Evolutionary conservation across 2,113 vertebrate genomes (phyloP).

Genomic region (Meleagris gallopavo): DNA sequence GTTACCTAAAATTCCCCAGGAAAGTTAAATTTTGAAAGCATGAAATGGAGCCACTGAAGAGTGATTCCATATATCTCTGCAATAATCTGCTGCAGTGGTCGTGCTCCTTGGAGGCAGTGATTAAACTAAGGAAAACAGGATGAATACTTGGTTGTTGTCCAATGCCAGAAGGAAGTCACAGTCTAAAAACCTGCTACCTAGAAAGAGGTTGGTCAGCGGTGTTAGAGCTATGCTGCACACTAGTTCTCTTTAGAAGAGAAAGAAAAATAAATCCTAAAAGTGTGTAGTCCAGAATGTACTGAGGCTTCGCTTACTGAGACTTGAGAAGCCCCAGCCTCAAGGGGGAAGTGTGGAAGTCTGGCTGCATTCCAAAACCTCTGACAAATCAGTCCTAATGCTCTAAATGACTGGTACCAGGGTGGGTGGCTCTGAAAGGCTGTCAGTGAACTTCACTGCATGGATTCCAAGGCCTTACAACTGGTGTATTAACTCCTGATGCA

Average conservation of each 20-base stretch:
- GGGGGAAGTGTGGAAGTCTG: constrained; percentile 20
- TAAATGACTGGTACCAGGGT: neutral
- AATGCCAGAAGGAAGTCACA: constrained; percentile 56
- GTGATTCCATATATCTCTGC: neutral
- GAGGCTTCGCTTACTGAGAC: neutral
- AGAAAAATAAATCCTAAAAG: constrained; percentile 56
- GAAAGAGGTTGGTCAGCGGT: constrained; percentile 39
- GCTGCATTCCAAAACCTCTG: constrained; percentile 42
- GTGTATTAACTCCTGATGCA: neutral
- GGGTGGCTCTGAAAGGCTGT: neutral
- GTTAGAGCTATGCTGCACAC: constrained; percentile 39
- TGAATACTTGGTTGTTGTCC: constrained; percentile 55
- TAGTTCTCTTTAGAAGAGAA: constrained; percentile 44
- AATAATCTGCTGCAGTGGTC: constrained; percentile 3
- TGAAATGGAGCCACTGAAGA: neutral
- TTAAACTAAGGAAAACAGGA: constrained; percentile 35
- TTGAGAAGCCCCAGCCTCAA: constrained; percentile 14
- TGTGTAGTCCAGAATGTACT: neutral
- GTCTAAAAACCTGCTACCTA: neutral
- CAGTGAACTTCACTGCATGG: neutral
- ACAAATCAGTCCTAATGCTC: constrained; percentile 20
- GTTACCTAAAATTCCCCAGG: neutral
- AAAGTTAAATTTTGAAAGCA: neutral
- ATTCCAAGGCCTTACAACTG: neutral
- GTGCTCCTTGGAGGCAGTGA: constrained; percentile 34